Evolutionary conservation across 2,797 vertebrate genomes (phyloP).

Genomic region (Catharus ustulatus): DNA sequence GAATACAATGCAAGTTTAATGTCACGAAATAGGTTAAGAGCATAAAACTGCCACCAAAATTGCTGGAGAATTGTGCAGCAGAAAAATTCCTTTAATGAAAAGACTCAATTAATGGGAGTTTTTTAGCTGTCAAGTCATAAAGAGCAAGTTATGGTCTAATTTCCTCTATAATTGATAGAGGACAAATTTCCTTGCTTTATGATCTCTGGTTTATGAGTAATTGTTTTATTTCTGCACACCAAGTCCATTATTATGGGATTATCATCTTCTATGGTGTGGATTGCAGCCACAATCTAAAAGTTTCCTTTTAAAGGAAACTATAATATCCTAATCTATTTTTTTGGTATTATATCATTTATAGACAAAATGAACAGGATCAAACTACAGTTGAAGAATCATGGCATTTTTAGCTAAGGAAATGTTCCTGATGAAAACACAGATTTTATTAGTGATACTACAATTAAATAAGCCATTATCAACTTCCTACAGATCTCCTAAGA

Average conservation of each 20-base stretch:
- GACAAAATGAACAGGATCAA: conserved; percentile 44
- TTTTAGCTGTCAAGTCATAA: neutral
- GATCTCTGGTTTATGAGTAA: neutral
- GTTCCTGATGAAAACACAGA: conserved; percentile 67
- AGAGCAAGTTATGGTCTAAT: neutral
- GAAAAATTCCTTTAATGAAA: neutral
- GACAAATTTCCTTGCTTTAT: neutral
- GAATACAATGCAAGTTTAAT: neutral
- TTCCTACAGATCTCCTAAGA: conserved; percentile 76
- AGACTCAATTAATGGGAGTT: neutral
- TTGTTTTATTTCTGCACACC: conserved; percentile 30
- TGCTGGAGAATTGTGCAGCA: neutral
- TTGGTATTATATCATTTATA: conserved; percentile 34
- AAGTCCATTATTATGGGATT: neutral
- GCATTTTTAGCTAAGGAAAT: conserved; percentile 74
- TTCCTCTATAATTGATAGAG: neutral
- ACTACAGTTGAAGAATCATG: conserved; percentile 57
- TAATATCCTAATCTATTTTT: conserved; percentile 20
- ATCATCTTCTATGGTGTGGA: neutral
- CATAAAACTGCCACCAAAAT: neutral
- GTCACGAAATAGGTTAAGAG: neutral
- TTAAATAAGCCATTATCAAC: conserved; percentile 77
- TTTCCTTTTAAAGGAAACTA: conserved; percentile 56
- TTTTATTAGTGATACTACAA: conserved; percentile 62
- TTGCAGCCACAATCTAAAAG: neutral